Percentiles rank a stretch among this genome's conserved stretches.
Evolutionary conservation across 2,113 vertebrate species (phyloP).

Genomic region (Antechinus flavipes): DNA sequence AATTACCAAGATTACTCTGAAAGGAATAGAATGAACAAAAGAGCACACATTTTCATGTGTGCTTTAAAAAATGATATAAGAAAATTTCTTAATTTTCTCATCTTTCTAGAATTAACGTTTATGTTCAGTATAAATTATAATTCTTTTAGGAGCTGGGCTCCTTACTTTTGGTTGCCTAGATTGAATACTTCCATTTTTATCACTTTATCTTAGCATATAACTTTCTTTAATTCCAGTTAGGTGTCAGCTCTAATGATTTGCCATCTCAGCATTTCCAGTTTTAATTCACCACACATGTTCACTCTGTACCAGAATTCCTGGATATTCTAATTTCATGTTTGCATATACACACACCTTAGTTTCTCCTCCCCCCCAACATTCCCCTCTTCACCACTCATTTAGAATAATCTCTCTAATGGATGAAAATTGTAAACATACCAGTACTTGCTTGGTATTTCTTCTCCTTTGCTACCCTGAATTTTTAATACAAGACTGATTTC

Average conservation of each 20-base stretch:
- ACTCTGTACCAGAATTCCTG: background rate
- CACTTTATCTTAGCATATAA: background rate
- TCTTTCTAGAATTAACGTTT: background rate
- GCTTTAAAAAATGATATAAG: background rate
- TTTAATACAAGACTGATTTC: conserved; percentile 1
- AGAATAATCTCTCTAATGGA: background rate
- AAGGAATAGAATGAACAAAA: background rate
- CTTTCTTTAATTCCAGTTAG: background rate
- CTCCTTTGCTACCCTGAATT: conserved; percentile 39
- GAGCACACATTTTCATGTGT: background rate
- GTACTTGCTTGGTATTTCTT: conserved; percentile 34
- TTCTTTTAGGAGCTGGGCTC: background rate
- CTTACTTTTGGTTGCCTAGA: background rate
- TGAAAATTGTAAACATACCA: background rate
- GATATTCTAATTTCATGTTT: background rate
- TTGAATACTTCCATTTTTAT: background rate
- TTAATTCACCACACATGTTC: background rate
- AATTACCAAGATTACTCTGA: background rate
- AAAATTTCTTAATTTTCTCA: background rate
- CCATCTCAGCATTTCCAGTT: conserved; percentile 2
- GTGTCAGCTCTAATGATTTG: background rate
- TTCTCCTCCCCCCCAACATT: background rate
- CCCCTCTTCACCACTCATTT: conserved; percentile 3
- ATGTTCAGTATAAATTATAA: background rate
- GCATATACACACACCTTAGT: background rate